These are phyloP conservation scores for Datnioides undecimradiatus DNA, from an alignment of 2,113 vertebrate genomes.

Conservation along the genomic window DNA sequence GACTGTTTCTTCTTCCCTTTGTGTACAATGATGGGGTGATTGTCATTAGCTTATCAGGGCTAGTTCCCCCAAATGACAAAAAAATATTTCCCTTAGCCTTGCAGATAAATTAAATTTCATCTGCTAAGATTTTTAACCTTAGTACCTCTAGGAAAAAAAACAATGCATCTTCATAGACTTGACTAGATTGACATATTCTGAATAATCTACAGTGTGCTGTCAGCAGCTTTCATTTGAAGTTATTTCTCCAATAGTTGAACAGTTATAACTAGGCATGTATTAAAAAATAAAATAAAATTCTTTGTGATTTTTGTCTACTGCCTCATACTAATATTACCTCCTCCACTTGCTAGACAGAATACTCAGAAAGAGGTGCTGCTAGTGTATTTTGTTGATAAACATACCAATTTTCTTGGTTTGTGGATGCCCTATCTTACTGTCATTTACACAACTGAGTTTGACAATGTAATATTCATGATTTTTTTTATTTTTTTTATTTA, in stretches of 20 bases:
- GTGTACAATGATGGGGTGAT: not conserved
- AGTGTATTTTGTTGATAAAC: slow-evolving; percentile 29
- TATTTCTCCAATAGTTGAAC: not conserved
- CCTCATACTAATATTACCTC: not conserved
- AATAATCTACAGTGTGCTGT: not conserved
- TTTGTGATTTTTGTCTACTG: not conserved
- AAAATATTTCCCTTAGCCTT: not conserved
- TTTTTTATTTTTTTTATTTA: not conserved
- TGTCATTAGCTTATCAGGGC: not conserved
- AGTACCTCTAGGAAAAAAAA: not conserved
- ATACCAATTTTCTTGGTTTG: not conserved
- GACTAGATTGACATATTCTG: not conserved
- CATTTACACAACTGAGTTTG: slow-evolving; percentile 23
- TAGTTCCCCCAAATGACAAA: not conserved
- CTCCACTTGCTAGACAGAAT: not conserved
- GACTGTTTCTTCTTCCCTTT: not conserved
- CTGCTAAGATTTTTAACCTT: not conserved
- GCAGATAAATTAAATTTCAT: not conserved
- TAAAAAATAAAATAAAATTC: not conserved
- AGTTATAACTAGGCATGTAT: not conserved
- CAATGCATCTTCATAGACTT: not conserved
- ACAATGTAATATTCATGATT: slow-evolving; percentile 36
- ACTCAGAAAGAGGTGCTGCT: not conserved
- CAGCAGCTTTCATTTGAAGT: not conserved
- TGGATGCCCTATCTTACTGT: not conserved